A percentile compares a stretch with the other conserved stretches of the same genome.
Evolutionary conservation across 2,888 invertebrate species (phyloP).

Genomic region (Tipula lateralis): DNA sequence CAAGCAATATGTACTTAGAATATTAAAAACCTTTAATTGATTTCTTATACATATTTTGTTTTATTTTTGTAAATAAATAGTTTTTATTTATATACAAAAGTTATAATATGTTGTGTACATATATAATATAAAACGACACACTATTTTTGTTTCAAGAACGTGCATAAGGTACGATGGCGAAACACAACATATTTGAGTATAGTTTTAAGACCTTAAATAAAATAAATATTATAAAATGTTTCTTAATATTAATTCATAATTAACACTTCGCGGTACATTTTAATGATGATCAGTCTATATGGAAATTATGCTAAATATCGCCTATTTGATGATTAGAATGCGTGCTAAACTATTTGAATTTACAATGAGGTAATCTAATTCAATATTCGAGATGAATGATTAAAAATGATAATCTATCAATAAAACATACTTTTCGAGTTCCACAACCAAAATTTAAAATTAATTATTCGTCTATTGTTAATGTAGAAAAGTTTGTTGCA

Average conservation of each 20-base stretch:
- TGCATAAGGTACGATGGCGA: neutral
- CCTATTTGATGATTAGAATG: too few relatives aligned
- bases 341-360: neutral
- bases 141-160: neutral
- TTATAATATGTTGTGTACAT: neutral
- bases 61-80: neutral
- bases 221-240: neutral
- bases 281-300: neutral
- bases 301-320: neutral
- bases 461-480: too few relatives aligned
- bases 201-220: neutral
- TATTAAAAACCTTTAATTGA: neutral
- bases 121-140: neutral
- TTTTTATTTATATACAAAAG: neutral
- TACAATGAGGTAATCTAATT: neutral
- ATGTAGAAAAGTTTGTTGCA: too few relatives aligned
- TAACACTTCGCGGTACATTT: neutral
- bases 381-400: too few relatives aligned
- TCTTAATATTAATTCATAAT: neutral
- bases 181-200: neutral
- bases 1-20: neutral
- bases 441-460: too few relatives aligned
- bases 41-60: neutral
- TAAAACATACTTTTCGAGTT: too few relatives aligned
- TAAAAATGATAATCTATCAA: too few relatives aligned